Conservation (phyloP, 2,888 invertebrate genomes). For the Pammene fasciana region DNA sequence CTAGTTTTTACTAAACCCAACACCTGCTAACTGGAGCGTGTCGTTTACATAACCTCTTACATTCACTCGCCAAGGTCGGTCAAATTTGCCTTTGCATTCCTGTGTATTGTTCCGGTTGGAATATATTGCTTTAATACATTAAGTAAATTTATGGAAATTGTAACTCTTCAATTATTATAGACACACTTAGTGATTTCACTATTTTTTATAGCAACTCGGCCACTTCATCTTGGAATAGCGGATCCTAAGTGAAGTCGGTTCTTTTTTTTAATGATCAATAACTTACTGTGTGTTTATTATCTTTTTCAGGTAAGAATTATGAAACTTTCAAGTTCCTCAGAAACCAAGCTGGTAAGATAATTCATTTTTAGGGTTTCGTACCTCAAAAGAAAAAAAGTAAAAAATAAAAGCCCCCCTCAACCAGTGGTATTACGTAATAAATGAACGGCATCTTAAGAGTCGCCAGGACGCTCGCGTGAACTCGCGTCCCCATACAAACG, state of each 20-base stretch:
- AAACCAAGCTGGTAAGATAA: not conserved
- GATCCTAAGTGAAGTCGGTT: no score
- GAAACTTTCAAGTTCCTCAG: not conserved
- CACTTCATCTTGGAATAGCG: no score
- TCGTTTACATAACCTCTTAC: constrained; percentile 40
- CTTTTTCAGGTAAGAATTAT: not conserved
- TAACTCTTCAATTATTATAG: no score
- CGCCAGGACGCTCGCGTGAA: no score
- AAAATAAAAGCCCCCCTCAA: no score
- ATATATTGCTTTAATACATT: constrained; percentile 3
- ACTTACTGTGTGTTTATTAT: not conserved
- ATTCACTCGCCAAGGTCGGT: constrained; percentile 44
- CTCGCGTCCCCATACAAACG: no score
- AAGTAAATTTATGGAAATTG: not conserved
- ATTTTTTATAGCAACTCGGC: no score
- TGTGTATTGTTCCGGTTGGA: constrained; percentile 23
- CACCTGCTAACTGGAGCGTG: constrained; percentile 38
- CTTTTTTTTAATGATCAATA: no score
- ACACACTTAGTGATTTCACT: no score
- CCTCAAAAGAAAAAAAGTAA: not conserved
- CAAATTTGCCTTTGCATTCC: constrained; percentile 20
- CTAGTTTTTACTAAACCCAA: constrained; percentile 38
- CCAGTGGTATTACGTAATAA: no score
- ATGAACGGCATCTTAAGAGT: no score
- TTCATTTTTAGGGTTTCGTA: not conserved